Evolutionary conservation across 2,888 invertebrate species (phyloP).

Genomic region (Neoitamus cyanurus): DNA sequence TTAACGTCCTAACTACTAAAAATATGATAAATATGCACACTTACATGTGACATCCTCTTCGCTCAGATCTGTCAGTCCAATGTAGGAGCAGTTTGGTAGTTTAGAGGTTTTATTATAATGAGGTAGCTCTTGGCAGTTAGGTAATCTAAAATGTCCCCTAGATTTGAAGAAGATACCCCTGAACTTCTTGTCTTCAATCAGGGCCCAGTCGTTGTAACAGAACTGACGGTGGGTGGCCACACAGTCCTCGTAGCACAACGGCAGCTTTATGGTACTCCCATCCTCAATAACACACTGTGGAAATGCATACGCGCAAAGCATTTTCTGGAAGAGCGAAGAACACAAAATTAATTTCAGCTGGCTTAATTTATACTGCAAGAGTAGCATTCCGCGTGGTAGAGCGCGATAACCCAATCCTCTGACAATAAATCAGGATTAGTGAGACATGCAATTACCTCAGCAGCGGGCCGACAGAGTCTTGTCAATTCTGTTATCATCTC

Average conservation of each 20-base stretch:
- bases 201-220: conserved; percentile 93
- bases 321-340: conserved; percentile 69
- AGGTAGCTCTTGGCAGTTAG: conserved; percentile 85
- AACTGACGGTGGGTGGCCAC: conserved; percentile 89
- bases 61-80: conserved; percentile 85
- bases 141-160: conserved; percentile 87
- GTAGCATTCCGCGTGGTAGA: neutral
- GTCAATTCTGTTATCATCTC: conserved; percentile 83
- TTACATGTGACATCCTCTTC: conserved; percentile 83
- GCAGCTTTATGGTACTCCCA: conserved; percentile 77
- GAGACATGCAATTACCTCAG: conserved; percentile 72
- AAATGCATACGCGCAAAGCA: conserved; percentile 92
- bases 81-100: conserved; percentile 81
- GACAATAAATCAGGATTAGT: conserved; percentile 47
- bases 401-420: conserved; percentile 32
- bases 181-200: conserved; percentile 88
- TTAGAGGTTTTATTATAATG: conserved; percentile 74
- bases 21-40: no score
- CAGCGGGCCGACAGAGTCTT: conserved; percentile 87
- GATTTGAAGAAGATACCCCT: conserved; percentile 82
- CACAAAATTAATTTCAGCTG: neutral
- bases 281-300: conserved; percentile 81
- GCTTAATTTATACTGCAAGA: neutral
- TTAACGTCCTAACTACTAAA: no score
- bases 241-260: conserved; percentile 93